Evolutionary conservation across 2,113 vertebrate species (phyloP).

Genomic region (Gasterosteus aculeatus): DNA sequence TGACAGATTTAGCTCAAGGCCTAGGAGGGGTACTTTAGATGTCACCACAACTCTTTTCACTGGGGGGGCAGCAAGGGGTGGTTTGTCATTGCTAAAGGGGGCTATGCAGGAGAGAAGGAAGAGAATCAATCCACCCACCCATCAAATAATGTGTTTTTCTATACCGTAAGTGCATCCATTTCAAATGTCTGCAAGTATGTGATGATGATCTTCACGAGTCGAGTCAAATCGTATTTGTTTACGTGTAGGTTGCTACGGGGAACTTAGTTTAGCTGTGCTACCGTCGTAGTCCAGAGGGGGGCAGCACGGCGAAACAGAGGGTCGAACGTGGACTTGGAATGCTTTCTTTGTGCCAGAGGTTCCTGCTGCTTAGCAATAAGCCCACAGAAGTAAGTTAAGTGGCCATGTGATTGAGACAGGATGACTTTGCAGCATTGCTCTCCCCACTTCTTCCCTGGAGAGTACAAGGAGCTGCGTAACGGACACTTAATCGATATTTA

Average conservation of each 20-base stretch:
- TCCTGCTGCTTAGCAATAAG: constrained; percentile 29
- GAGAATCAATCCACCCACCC: neutral
- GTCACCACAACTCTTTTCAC: constrained; percentile 62
- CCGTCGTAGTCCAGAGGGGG: constrained; percentile 52
- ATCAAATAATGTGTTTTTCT: neutral
- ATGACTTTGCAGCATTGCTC: constrained; percentile 48
- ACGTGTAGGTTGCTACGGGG: neutral
- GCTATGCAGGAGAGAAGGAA: constrained; percentile 22
- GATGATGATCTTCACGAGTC: neutral
- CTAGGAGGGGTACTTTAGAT: constrained; percentile 67
- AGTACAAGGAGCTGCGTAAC: constrained; percentile 35
- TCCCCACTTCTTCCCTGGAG: constrained; percentile 30
- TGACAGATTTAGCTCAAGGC: constrained; percentile 79
- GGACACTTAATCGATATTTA: constrained; percentile 59
- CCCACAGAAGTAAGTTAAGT: constrained; percentile 23
- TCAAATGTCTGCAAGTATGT: neutral
- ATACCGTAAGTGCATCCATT: neutral
- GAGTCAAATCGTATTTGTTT: neutral
- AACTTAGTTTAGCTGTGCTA: constrained; percentile 16
- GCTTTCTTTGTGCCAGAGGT: constrained; percentile 5
- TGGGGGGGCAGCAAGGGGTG: constrained; percentile 27
- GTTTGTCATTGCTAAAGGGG: constrained; percentile 32
- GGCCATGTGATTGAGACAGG: constrained; percentile 50
- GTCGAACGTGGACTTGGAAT: neutral
- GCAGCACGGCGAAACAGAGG: constrained; percentile 38